A percentile compares a stretch with the other conserved stretches of the same genome.
Conservation (phyloP, 2,888 invertebrate species). For the Xestia xanthographa region DNA sequence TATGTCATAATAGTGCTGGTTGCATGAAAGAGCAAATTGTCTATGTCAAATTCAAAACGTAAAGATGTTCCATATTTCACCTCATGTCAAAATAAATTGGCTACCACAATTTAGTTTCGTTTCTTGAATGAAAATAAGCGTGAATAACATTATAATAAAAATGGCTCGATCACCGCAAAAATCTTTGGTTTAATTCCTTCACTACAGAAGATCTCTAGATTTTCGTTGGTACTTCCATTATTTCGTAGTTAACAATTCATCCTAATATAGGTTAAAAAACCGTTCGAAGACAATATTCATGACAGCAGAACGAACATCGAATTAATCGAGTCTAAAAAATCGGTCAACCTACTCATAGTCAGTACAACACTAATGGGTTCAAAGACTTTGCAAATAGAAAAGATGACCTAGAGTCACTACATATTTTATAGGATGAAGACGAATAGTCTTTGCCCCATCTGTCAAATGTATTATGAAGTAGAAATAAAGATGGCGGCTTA, state of each 20-base stretch:
- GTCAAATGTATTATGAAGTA: conserved; percentile 40
- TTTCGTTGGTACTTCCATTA: conserved; percentile 40
- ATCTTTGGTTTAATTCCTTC: conserved; percentile 17
- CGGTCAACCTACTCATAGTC: conserved; percentile 25
- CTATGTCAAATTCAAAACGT: neutral
- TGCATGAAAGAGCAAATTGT: neutral
- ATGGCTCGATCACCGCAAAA: conserved; percentile 13
- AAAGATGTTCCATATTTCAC: neutral
- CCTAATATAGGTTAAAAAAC: conserved; percentile 30
- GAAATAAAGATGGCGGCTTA: conserved; percentile 41
- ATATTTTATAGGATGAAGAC: conserved; percentile 45
- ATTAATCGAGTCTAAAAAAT: conserved; percentile 15
- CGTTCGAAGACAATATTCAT: conserved; percentile 28
- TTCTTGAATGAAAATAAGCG: conserved; percentile 30
- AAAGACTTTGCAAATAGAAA: conserved; percentile 47
- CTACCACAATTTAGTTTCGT: neutral
- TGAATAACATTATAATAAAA: conserved; percentile 21
- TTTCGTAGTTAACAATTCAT: conserved; percentile 43
- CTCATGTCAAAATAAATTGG: conserved; percentile 13
- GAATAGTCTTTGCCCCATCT: conserved; percentile 46
- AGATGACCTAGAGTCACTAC: conserved; percentile 58
- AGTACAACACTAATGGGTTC: conserved; percentile 49
- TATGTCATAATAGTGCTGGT: neutral
- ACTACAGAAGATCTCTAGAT: conserved; percentile 10
- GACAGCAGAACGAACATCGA: neutral